Evolutionary conservation across 2,797 vertebrate species (phyloP).

Genomic region (Pelobates cultripes): DNA sequence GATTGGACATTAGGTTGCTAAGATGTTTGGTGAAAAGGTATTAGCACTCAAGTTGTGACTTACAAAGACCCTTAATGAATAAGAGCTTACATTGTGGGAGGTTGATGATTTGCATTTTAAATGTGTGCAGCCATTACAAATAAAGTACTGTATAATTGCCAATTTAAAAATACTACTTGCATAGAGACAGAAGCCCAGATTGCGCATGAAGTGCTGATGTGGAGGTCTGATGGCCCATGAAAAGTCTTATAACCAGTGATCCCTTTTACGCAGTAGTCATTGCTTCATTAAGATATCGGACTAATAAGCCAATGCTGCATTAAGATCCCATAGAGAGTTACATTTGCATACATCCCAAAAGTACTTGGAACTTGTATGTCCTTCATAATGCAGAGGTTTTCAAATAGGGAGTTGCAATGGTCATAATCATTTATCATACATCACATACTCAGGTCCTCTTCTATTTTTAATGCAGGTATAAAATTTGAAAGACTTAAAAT

Average conservation of each 20-base stretch:
- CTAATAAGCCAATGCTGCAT: conserved; percentile 46
- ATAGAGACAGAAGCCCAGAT: conserved; percentile 37
- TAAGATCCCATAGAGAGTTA: conserved; percentile 18
- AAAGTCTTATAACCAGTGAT: conserved; percentile 44
- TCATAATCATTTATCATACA: neutral
- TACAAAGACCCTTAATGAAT: conserved; percentile 50
- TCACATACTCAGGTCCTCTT: neutral
- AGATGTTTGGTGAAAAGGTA: conserved; percentile 33
- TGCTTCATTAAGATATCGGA: conserved; percentile 40
- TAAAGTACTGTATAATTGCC: conserved; percentile 50
- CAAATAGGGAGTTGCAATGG: neutral
- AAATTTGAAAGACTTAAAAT: no score
- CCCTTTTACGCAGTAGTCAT: conserved; percentile 43
- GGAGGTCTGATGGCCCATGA: conserved; percentile 48
- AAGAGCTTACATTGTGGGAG: conserved; percentile 42
- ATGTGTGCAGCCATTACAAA: conserved; percentile 38
- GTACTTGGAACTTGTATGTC: neutral
- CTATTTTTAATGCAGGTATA: neutral
- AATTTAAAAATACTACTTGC: conserved; percentile 51
- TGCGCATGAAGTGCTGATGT: conserved; percentile 30
- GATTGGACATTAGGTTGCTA: conserved; percentile 27
- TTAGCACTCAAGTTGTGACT: conserved; percentile 40
- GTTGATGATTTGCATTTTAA: conserved; percentile 42
- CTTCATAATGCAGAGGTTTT: neutral
- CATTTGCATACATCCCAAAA: conserved; percentile 14